Evolutionary conservation across 2,797 vertebrate genomes (phyloP), one percentile per base, ranked within the genome.

Genomic region (Lepus oiostolus): DNA sequence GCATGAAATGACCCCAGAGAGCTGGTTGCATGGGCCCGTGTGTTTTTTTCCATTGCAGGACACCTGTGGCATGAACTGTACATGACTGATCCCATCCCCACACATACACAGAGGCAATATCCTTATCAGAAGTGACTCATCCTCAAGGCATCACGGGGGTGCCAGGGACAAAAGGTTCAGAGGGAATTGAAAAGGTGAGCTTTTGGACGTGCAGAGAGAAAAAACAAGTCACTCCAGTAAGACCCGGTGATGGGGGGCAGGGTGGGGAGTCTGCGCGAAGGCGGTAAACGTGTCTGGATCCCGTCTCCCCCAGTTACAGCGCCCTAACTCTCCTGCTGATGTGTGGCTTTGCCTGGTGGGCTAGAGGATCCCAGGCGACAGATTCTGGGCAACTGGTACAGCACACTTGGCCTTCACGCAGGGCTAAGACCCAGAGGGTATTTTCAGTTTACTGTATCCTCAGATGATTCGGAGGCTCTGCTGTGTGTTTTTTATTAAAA

Each of bases 211-310:
- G 19, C 38, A 47, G 86, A 52, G 70, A 5, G 22, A 47, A 2
- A 82, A 95, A 93, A 82, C n/a, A 81, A 93, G 22, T 86, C 9
- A 47, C 38, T 68, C 11, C 5, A 2, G 24, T 68, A 62, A 95
- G 74, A 74, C 50, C n/a, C 68, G 38, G 22, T 68, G 60, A 35
- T 85, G 60, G 50, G 67, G 10, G 92, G 42, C 42, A 47, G 8
- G 42, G 42, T 47, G 42, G 42, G 42, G 42, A 1, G 42, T 8
- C 42, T 70, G 19, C 14, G 75, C 14, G 70, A 90, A 82, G 68
- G 30, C 50, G 58, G 58, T 47, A 21, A 83, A 19, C 9, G 72
- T 67, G 65, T 24, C 30, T 85, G 1, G 26, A 70, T 52, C 68
- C 32, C 26, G 70, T 81, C 6, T 60, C 52, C 0, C 2, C 30